Conservation (phyloP, 2,113 vertebrate genomes). For the Candoia aspera region DNA sequence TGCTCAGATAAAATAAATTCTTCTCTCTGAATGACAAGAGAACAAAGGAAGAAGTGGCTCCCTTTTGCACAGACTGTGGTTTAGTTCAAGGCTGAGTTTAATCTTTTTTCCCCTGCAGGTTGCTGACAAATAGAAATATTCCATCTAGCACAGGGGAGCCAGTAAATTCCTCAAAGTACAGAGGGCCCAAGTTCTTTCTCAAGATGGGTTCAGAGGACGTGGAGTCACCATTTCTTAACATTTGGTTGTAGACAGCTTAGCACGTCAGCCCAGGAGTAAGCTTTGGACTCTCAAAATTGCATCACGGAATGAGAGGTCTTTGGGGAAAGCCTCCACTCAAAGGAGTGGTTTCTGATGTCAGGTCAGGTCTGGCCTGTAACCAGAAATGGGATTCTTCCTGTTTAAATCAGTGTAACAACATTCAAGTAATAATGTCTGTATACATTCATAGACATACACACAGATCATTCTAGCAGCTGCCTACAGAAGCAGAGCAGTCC, state of each 20-base stretch:
- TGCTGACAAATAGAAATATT: neutral
- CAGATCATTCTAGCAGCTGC: slow-evolving; percentile 50
- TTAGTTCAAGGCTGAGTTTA: slow-evolving; percentile 29
- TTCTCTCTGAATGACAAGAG: slow-evolving; percentile 46
- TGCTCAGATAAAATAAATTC: slow-evolving; percentile 56
- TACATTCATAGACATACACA: slow-evolving; percentile 45
- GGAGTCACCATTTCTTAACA: slow-evolving; percentile 35
- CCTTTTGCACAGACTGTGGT: slow-evolving; percentile 15
- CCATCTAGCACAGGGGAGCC: neutral
- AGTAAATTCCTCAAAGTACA: fast-evolving
- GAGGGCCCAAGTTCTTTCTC: neutral
- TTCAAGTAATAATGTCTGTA: slow-evolving; percentile 39
- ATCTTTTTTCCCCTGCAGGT: neutral
- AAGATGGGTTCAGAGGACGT: neutral
- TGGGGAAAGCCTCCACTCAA: slow-evolving; percentile 35
- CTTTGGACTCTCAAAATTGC: slow-evolving; percentile 37
- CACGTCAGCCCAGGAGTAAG: slow-evolving; percentile 29
- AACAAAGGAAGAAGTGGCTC: slow-evolving; percentile 14
- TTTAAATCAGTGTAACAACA: slow-evolving; percentile 36
- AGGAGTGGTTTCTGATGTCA: slow-evolving; percentile 43
- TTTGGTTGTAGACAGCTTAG: slow-evolving; percentile 39
- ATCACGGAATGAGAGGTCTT: slow-evolving; percentile 39
- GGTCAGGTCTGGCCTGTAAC: slow-evolving; percentile 46
- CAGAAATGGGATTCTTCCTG: slow-evolving; percentile 50
- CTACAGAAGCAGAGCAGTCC: slow-evolving; percentile 52